A percentile compares a stretch with the other conserved stretches of the same genome.
Conservation (phyloP, 2,797 vertebrate species). For the Merluccius polli region DNA sequence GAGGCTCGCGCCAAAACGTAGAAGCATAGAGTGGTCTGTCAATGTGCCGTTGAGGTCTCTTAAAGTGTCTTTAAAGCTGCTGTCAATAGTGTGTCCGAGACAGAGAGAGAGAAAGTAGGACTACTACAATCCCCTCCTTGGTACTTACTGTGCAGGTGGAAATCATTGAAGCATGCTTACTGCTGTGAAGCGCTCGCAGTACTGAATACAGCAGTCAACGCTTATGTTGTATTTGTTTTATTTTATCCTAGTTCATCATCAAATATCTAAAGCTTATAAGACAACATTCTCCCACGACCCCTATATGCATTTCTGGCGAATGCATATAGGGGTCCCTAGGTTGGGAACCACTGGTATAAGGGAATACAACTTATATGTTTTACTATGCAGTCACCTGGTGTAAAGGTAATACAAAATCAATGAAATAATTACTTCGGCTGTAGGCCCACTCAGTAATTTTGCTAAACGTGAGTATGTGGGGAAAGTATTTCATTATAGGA, state of each 20-base stretch:
- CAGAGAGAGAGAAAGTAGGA: conserved; percentile 36
- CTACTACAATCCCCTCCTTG: conserved; percentile 23
- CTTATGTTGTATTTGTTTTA: neutral
- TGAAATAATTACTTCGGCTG: neutral
- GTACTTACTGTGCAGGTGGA: conserved; percentile 23
- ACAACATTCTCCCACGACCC: neutral
- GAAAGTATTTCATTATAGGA: neutral
- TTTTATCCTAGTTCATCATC: neutral
- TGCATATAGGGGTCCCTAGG: neutral
- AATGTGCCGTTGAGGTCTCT: conserved; percentile 24
- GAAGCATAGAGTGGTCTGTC: conserved; percentile 45
- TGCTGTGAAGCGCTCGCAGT: too few relatives aligned
- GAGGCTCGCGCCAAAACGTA: conserved; percentile 45
- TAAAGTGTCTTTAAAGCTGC: conserved; percentile 25
- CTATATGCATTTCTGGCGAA: too few relatives aligned
- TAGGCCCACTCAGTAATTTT: neutral
- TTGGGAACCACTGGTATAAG: neutral
- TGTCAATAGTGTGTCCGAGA: conserved; percentile 35
- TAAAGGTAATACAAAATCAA: neutral
- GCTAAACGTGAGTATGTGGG: neutral
- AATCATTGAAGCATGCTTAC: too few relatives aligned
- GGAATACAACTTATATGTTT: neutral
- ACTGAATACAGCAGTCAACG: neutral
- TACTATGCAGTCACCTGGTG: neutral
- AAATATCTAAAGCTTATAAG: too few relatives aligned